A percentile compares a stretch with the other conserved stretches of the same genome.
phyloP scores from a whole-genome alignment of 1,140 invertebrate genomes.

The Meteorus sp. region DNA sequence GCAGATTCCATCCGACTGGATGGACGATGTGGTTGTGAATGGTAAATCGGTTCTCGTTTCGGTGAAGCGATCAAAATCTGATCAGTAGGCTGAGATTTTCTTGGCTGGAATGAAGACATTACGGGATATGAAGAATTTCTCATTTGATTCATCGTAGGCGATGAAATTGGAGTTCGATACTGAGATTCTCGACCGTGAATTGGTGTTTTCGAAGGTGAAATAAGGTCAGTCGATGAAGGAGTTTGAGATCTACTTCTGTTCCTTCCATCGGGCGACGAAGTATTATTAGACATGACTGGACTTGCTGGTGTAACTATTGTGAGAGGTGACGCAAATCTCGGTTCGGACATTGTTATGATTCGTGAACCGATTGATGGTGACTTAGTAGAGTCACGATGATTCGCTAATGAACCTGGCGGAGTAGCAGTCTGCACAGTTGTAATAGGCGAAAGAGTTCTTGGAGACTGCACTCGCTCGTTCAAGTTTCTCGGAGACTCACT shows the following conservation, averaged over 20 bases:
- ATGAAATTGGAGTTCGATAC: conserved; percentile 10
- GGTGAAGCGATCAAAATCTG: conserved; percentile 55
- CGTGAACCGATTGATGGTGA: neutral
- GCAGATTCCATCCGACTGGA: conserved; percentile 29
- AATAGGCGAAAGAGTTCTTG: conserved; percentile 8
- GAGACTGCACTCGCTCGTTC: neutral
- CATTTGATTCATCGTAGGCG: conserved; percentile 21
- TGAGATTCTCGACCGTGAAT: conserved; percentile 9
- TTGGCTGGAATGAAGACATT: conserved; percentile 23
- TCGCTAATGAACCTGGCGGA: conserved; percentile 1
- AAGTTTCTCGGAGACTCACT: conserved; percentile 7
- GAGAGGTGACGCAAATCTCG: conserved; percentile 31
- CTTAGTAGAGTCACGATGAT: neutral
- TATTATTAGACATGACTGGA: neutral
- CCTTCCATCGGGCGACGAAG: neutral
- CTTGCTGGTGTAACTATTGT: conserved; percentile 28
- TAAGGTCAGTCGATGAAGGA: neutral
- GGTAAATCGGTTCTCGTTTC: conserved; percentile 42
- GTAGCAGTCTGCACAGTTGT: neutral
- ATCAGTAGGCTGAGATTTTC: conserved; percentile 46
- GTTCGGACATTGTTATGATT: neutral
- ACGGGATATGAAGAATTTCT: neutral
- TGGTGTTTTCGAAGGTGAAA: conserved; percentile 15
- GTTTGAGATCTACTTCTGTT: conserved; percentile 13
- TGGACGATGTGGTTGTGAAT: conserved; percentile 30